phyloP scores from a whole-genome alignment of 2,888 invertebrate genomes.

The Acanthosepion pharaonis region DNA sequence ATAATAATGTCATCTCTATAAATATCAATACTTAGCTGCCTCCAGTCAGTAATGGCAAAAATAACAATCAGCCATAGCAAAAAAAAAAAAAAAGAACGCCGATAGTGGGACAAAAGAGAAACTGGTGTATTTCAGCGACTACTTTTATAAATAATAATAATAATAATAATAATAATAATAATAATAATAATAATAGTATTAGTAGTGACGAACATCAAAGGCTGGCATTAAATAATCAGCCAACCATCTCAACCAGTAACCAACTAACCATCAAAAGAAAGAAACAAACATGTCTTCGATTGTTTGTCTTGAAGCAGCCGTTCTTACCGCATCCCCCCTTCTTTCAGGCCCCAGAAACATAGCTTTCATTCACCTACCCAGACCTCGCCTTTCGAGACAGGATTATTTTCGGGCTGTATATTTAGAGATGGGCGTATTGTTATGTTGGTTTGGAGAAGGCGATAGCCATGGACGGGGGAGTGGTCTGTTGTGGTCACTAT shows the following conservation, averaged over 20 bases:
- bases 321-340: neutral
- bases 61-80: too few species aligned
- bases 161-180: neutral
- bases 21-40: too few species aligned
- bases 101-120: too few species aligned
- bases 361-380: neutral
- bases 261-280: neutral
- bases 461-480: neutral
- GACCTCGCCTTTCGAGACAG: neutral
- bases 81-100: too few species aligned
- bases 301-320: neutral
- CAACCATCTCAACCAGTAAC: neutral
- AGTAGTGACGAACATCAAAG: neutral
- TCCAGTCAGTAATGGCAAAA: too few species aligned
- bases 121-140: neutral
- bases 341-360: neutral
- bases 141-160: neutral
- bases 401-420: slow-evolving; percentile 21
- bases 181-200: neutral
- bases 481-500: neutral
- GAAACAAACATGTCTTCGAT: neutral
- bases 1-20: too few species aligned
- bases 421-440: neutral
- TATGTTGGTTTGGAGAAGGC: neutral
- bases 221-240: neutral